These are phyloP conservation scores for Phylloscopus trochiloides DNA, from an alignment of 2,113 vertebrate species.

Conservation along the genomic window DNA sequence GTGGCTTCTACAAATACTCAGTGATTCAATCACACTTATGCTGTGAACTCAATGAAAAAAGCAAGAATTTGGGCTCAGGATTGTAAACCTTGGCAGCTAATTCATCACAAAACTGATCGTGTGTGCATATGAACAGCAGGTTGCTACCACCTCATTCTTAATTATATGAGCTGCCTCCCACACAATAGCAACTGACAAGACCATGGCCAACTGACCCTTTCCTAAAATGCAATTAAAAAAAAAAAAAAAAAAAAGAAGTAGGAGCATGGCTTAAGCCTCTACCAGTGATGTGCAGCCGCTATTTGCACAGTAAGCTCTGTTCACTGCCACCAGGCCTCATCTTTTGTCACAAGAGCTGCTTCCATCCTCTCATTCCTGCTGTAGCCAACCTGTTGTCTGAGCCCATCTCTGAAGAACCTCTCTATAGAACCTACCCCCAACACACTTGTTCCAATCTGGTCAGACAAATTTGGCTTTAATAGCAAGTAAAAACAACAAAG, in stretches of 20 bases:
- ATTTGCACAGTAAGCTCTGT: neutral
- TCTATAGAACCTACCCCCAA: neutral
- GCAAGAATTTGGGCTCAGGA: neutral
- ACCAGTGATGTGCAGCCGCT: rapidly evolving
- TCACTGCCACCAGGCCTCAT: neutral
- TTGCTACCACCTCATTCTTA: neutral
- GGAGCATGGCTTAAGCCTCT: neutral
- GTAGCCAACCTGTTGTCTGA: neutral
- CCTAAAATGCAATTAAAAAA: neutral
- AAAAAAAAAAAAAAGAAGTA: neutral
- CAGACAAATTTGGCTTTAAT: neutral
- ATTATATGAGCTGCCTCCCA: neutral
- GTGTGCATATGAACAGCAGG: neutral
- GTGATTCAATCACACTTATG: neutral
- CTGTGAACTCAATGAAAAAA: neutral
- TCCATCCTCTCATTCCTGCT: neutral
- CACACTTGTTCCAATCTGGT: neutral
- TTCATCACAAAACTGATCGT: neutral
- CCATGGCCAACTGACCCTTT: neutral
- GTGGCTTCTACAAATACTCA: neutral
- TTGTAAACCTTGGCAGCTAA: neutral
- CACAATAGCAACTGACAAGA: neutral
- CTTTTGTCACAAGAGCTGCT: neutral
- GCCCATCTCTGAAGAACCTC: neutral
- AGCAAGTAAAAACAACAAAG: neutral